Conservation (phyloP, 2,113 vertebrate genomes). For the Neotragus pygmaeus region DNA sequence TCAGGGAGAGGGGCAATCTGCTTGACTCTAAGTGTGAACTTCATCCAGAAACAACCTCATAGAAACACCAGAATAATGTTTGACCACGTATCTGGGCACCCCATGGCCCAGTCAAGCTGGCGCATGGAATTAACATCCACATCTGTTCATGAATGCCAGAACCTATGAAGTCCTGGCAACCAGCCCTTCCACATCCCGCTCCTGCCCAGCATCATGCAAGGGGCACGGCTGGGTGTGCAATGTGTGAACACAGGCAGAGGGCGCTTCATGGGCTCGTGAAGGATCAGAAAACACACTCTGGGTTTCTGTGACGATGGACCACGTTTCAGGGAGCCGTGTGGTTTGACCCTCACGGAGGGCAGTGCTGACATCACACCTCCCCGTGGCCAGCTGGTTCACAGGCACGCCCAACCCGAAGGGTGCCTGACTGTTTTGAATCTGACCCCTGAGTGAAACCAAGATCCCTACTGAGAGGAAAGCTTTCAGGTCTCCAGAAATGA, state of each 20-base stretch:
- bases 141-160: neutral
- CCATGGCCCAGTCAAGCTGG: neutral
- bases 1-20: neutral
- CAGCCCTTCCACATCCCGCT: fast-evolving
- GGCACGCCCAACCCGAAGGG: neutral
- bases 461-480: neutral
- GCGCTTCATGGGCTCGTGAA: neutral
- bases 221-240: no score
- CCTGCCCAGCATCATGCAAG: neutral
- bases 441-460: neutral
- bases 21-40: neutral
- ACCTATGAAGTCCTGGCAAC: neutral
- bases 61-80: neutral
- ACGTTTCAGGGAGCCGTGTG: neutral
- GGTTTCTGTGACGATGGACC: no score
- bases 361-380: neutral
- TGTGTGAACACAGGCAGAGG: no score
- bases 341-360: neutral
- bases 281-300: neutral
- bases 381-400: neutral
- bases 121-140: neutral
- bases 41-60: neutral
- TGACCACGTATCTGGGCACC: neutral
- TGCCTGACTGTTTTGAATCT: neutral
- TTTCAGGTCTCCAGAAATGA: neutral